These are phyloP conservation scores for Leptocoma aspasia DNA, from an alignment of 2,113 vertebrate species.

Conservation along the genomic window DNA sequence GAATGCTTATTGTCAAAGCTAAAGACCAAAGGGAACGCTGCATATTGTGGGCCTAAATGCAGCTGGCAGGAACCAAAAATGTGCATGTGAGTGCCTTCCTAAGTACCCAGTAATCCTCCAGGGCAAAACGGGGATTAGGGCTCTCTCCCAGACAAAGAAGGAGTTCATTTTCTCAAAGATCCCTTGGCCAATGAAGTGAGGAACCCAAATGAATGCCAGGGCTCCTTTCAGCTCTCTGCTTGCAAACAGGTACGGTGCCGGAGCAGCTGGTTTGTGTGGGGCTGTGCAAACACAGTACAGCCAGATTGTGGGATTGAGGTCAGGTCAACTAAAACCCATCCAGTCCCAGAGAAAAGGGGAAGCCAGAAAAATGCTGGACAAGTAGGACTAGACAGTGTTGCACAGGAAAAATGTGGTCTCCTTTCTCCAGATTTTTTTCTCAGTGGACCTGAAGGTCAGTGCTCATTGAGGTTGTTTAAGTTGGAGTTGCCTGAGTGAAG, in stretches of 20 bases:
- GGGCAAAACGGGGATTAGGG: conserved; percentile 73
- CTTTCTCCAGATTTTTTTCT: background rate
- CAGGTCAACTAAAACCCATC: background rate
- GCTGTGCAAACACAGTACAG: background rate
- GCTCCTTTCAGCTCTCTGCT: conserved; percentile 14
- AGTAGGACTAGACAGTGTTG: background rate
- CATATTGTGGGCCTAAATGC: conserved; percentile 45
- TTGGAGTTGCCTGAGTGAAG: background rate
- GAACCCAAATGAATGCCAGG: conserved; percentile 31
- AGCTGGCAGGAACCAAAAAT: conserved; percentile 66
- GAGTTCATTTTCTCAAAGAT: conserved; percentile 68
- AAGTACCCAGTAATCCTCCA: conserved; percentile 72
- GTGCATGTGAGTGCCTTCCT: conserved; percentile 73
- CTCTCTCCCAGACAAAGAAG: conserved; percentile 57
- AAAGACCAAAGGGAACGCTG: conserved; percentile 51
- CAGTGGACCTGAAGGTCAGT: background rate
- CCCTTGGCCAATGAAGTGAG: conserved; percentile 53
- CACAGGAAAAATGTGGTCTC: background rate
- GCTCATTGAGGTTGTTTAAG: background rate
- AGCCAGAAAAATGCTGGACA: background rate
- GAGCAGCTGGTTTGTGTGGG: background rate
- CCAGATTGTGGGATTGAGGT: background rate
- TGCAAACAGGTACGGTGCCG: background rate
- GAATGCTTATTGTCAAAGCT: conserved; percentile 51
- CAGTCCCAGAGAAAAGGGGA: background rate